Base-by-base conservation (phyloP, 1,140 invertebrate species). In the Lanistes nyassanus region DNA sequence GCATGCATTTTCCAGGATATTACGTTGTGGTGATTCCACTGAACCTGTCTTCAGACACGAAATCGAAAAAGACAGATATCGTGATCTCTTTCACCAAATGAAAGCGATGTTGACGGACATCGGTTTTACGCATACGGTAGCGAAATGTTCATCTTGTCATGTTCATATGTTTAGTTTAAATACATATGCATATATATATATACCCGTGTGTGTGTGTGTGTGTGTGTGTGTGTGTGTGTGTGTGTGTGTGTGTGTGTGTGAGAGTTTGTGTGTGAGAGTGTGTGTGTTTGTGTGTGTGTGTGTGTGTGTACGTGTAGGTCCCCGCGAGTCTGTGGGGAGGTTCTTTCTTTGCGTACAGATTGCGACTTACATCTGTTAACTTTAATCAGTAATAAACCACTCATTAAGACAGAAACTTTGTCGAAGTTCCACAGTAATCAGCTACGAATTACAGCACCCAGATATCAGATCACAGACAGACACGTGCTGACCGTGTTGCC, bases 91-190 rank as follows among this genome's bases (percentile, higher is more conserved):
- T 31, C 34, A 71, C 9, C n/a, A 76, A 4, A 56, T 78, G 23
- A 51, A 66, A 39, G 53, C 47, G 31, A 73, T 74, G 55, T 56
- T 81, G 36, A n/a, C 36, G 2, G 39, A 79, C 65, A 66, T 80
- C 19, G 80, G 80, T 21, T 81, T 81, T 68, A 69, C 64, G 2
- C n/a, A 42, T 13, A 74, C 77, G 62, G 80, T 81, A 71, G 29
- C 58, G 11, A 39, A 16, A 21, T 36, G 29, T 36, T 29, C 13
- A 19, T 66, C 29, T 66, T 29, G 31, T 9, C 21, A 21, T 66
- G 64, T 5, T 29, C 19, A 36, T 6, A 4, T 26, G 6, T 65
- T 26, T 65, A 47, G 6, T 65, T 26, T 65, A 6, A 31, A 36
- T 65, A 6, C 16, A 23, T 65, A 6, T 65, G 7, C 34, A 1